These are phyloP conservation scores for Campopleginae sp. DNA, from an alignment of 2,888 invertebrate genomes.

Conservation along the genomic window DNA sequence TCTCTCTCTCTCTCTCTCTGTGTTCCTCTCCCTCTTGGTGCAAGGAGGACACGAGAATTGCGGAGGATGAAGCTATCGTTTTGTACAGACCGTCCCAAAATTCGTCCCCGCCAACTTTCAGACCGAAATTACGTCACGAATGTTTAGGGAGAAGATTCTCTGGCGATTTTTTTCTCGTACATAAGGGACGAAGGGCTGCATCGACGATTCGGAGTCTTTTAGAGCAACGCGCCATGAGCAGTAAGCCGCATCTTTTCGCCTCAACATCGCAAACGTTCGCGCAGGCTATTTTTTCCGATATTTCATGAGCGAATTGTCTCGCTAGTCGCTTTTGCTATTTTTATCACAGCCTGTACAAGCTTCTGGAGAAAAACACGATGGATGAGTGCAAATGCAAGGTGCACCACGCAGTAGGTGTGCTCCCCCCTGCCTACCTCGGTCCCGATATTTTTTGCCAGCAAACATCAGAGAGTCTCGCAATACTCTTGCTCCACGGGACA, in stretches of 20 bases:
- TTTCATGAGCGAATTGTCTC: neutral
- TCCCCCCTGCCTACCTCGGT: conserved; percentile 15
- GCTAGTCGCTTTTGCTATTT: neutral
- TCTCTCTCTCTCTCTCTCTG: conserved; percentile 6
- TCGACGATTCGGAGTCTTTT: neutral
- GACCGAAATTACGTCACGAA: neutral
- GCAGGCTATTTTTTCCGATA: neutral
- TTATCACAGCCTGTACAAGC: neutral
- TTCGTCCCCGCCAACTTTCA: neutral
- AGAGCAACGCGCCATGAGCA: neutral
- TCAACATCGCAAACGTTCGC: neutral
- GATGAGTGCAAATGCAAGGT: conserved; percentile 16
- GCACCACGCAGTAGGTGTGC: conserved; percentile 43
- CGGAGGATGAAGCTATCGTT: conserved; percentile 22
- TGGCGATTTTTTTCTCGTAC: neutral
- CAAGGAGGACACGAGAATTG: conserved; percentile 34
- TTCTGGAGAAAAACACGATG: conserved; percentile 3
- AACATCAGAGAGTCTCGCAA: conserved; percentile 43
- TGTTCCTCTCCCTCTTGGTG: neutral
- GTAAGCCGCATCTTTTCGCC: neutral
- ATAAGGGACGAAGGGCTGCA: neutral
- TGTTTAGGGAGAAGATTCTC: neutral
- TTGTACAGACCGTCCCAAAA: conserved; percentile 3
- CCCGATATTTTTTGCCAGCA: conserved; percentile 68
- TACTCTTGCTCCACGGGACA: conserved; percentile 29